phyloP scores from a whole-genome alignment of 2,888 invertebrate species.

The Yponomeuta cagnagella region DNA sequence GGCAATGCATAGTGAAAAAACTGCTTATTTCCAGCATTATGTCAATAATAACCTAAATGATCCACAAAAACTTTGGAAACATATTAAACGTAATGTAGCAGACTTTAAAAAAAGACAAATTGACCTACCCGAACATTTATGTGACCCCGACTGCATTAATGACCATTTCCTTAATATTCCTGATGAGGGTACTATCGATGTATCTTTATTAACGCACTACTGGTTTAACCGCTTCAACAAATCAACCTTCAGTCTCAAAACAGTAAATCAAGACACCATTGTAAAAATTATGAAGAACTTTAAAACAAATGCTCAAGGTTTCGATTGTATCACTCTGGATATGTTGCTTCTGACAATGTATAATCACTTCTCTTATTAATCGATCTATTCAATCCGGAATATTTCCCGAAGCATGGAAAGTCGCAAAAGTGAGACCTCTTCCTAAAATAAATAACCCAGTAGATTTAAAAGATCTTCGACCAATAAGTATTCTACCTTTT shows the following conservation, averaged over 20 bases:
- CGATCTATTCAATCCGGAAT: too few species aligned
- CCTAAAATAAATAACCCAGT: too few species aligned
- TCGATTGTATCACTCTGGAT: neutral
- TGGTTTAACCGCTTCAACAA: neutral
- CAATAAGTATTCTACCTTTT: too few species aligned
- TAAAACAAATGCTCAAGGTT: slow-evolving; percentile 3
- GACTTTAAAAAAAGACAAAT: neutral
- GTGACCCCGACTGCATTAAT: neutral
- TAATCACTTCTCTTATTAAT: too few species aligned
- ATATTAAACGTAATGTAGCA: neutral
- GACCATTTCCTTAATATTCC: too few species aligned
- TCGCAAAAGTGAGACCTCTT: too few species aligned
- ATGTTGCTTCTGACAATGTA: slow-evolving; percentile 9
- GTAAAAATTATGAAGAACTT: neutral
- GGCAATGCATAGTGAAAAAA: too few species aligned
- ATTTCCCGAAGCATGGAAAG: too few species aligned
- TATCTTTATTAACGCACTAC: neutral
- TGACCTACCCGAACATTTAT: neutral
- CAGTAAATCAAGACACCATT: neutral
- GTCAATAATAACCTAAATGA: neutral
- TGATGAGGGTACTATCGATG: too few species aligned
- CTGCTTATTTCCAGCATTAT: neutral
- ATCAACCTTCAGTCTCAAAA: neutral
- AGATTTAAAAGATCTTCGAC: too few species aligned
- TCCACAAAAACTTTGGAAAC: neutral